phyloP scores from a whole-genome alignment of 2,888 invertebrate species.

The Aphodius sticticus region DNA sequence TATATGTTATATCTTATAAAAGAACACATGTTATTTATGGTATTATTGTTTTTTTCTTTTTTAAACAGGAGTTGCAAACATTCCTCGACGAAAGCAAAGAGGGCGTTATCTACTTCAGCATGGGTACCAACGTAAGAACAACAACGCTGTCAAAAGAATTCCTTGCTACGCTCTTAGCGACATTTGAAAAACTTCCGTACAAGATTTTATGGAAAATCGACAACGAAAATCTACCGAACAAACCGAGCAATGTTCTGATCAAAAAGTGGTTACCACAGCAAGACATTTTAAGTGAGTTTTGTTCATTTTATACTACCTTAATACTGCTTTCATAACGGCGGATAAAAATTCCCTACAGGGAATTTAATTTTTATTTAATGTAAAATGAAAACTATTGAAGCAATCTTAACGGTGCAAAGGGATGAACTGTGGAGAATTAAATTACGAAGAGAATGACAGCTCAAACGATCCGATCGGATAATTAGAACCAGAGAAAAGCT shows the following conservation, averaged over 20 bases:
- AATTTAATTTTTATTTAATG: too few relatives aligned
- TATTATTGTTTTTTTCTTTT: neutral
- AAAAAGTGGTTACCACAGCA: constrained; percentile 59
- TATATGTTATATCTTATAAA: too few relatives aligned
- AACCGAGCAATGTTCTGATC: constrained; percentile 56
- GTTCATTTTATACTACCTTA: neutral
- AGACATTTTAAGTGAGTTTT: constrained; percentile 53
- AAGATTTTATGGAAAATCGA: constrained; percentile 62
- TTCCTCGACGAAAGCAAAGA: constrained; percentile 53
- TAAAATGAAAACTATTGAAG: too few relatives aligned
- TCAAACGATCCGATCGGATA: too few relatives aligned
- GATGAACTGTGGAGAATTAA: too few relatives aligned
- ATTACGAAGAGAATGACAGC: too few relatives aligned
- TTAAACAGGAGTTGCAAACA: constrained; percentile 52
- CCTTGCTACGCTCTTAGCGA: constrained; percentile 50
- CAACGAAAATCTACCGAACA: constrained; percentile 48
- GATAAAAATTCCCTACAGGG: too few relatives aligned
- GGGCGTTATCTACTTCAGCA: constrained; percentile 58
- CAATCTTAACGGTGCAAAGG: too few relatives aligned
- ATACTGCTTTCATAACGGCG: too few relatives aligned
- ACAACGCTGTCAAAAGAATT: constrained; percentile 50
- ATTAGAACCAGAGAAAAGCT: too few relatives aligned
- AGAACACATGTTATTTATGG: neutral
- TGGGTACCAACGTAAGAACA: constrained; percentile 59
- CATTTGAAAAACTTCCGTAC: constrained; percentile 57